Conservation (phyloP, 2,113 vertebrate genomes). For the Pyxicephalus adspersus region DNA sequence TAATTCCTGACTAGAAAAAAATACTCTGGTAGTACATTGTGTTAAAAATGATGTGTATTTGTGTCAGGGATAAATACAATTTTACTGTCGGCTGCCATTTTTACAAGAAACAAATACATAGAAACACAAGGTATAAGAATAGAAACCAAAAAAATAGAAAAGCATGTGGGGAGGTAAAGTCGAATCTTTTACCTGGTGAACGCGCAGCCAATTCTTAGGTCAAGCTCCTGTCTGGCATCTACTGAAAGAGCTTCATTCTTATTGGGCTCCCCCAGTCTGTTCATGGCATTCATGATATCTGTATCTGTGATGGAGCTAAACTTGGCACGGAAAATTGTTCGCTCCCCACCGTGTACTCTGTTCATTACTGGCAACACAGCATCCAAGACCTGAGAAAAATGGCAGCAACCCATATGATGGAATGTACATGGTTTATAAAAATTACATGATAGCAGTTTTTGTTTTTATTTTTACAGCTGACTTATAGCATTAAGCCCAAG, state of each 20-base stretch:
- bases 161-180: background rate
- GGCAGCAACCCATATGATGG: background rate
- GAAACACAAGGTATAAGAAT: background rate
- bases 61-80: no score
- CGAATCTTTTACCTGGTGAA: slow-evolving; percentile 85
- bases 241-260: slow-evolving; percentile 91
- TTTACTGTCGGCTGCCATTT: no score
- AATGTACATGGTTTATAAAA: background rate
- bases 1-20: no score
- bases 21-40: no score
- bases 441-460: background rate
- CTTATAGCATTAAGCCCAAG: no score
- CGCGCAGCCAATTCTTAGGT: slow-evolving; percentile 94
- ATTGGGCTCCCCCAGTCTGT: slow-evolving; percentile 86
- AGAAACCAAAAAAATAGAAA: background rate
- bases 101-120: no score
- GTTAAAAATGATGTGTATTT: no score
- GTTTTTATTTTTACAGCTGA: no score
- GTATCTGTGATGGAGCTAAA: slow-evolving; percentile 98
- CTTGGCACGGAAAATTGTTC: slow-evolving; percentile 83
- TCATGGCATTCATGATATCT: slow-evolving; percentile 94
- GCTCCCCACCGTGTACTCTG: slow-evolving; percentile 69
- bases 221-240: slow-evolving; percentile 95
- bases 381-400: slow-evolving; percentile 84
- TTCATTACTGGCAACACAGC: slow-evolving; percentile 88